phyloP scores from a whole-genome alignment of 2,888 invertebrate genomes.

The Eutolmus rufibarbis region DNA sequence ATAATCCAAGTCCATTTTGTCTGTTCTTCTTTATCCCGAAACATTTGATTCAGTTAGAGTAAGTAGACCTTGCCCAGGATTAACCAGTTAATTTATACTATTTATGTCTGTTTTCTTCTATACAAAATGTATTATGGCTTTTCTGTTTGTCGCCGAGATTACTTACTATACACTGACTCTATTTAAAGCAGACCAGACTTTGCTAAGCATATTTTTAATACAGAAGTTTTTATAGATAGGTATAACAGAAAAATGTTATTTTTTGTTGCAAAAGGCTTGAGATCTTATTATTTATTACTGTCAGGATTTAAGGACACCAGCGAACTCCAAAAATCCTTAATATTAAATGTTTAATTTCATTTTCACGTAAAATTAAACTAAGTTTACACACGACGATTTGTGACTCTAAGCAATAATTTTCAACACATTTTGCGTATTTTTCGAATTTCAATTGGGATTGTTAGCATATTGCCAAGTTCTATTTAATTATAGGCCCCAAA shows the following conservation, averaged over 20 bases:
- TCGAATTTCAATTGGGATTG: no score
- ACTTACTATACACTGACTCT: not conserved
- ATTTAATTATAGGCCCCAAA: no score
- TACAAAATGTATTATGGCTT: not conserved
- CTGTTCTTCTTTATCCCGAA: not conserved
- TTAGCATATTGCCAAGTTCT: no score
- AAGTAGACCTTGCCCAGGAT: conserved; percentile 23
- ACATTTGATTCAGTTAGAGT: conserved; percentile 6
- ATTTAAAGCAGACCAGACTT: conserved; percentile 13
- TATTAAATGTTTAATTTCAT: no score
- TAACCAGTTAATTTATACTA: conserved; percentile 15
- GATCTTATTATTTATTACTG: no score
- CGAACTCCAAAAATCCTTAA: no score
- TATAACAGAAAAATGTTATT: not conserved
- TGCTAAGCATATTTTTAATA: not conserved
- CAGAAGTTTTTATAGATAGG: not conserved
- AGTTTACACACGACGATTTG: no score
- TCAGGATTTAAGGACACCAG: no score
- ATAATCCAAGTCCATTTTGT: not conserved
- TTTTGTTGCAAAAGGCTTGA: not conserved
- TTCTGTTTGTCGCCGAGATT: not conserved
- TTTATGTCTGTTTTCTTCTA: not conserved
- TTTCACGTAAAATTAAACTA: no score
- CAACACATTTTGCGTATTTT: no score
- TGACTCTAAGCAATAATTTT: no score